Base-by-base conservation (phyloP, 1,140 invertebrate genomes). In the Tetragnatha versicolor region DNA sequence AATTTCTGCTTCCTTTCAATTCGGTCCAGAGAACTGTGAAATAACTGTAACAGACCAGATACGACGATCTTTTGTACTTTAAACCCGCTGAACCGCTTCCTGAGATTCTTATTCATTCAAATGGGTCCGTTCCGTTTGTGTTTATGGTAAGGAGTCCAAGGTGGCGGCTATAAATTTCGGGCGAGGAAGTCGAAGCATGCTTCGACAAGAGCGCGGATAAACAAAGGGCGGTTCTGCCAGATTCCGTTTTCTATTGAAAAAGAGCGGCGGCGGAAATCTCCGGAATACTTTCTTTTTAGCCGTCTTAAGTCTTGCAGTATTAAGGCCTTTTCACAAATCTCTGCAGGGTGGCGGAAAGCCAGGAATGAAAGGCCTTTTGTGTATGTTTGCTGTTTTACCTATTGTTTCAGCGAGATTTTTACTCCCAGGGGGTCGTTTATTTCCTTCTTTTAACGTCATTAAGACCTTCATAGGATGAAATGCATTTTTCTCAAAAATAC, bases 71-170 rank as follows among this genome's bases (percentile, higher is more conserved):
- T 77, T 77, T 77, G 73, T 77, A 77, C 73, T 77, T 77, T 77
- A 77, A 77, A 66, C 47, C 35, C 45, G 33, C 73, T 77, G 73
- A 77, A 65, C 73, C 73, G 73, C 60, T 77, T 49, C 55, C n/a
- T 31, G 7, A 27, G 29, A 77, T 77, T 39, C 47, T 77, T 63
- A 29, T n/a, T 39, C 58, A 77, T 77, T 77, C 47, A 77, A 49
- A 77, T 42, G 27, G 51, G n/a, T 51, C 25, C n/a, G 35, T 65
- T 77, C 17, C 31, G 20, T 47, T 66, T 77, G 60, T 73, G 69
- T 73, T 73, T 73, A 73, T 73, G 69, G 42, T 73, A 73, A 73
- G 27, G 53, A 65, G 61, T 65, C 61, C 61, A 77, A 65, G 73
- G 60, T 77, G 66, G 66, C 25, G 4, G 35, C 60, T 12, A 55